Evolutionary conservation across 2,113 vertebrate species (phyloP), one percentile per base, ranked within the genome.

Genomic region (Vulpes ferrilata): DNA sequence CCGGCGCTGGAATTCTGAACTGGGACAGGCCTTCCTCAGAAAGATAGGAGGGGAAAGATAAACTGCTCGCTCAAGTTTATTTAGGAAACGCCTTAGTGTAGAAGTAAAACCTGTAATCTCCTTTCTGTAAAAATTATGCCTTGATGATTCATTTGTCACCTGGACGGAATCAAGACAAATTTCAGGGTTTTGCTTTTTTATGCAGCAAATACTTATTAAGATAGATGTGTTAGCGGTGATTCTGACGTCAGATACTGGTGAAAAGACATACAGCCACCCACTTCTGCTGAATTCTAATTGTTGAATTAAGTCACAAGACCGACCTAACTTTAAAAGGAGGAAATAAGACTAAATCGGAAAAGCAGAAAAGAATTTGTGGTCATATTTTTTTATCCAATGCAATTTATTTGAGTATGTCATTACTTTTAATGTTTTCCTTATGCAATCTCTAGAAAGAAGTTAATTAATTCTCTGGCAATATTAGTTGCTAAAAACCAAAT

Each of bases 401-500:
- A 76, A 65, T 65, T 88, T 81, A 53, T 65, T 93, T 95, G 55
- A 1, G 4, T 59, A 62, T 91, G 13, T 60, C 43, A 55, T 13
- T 87, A 80, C 15, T 83, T 74, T 87, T 32, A 73, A 88, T 69
- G 38, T 32, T 94, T 73, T 86, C 57, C 59, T 84, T 55, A 65
- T 59, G 19, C 12, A 79, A 38, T 88, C 23, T 86, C 82, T 78
- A 64, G 60, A 96, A 94, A 57, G 53, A 82, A 88, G 25, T 87
- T 60, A 78, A 91, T 91, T 82, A 78, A 91, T 91, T 82, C 22
- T 91, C 38, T 71, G 23, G 43, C 12, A 71, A n/a, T 16, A 53
- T 16, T 2, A 76, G 16, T 83, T 88, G 25, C 57, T 87, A 17
- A 87, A 81, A 90, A 86, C 23, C 80, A 32, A 90, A 27, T 78